phyloP scores from a whole-genome alignment of 2,113 vertebrate genomes.

The Kryptolebias marmoratus region DNA sequence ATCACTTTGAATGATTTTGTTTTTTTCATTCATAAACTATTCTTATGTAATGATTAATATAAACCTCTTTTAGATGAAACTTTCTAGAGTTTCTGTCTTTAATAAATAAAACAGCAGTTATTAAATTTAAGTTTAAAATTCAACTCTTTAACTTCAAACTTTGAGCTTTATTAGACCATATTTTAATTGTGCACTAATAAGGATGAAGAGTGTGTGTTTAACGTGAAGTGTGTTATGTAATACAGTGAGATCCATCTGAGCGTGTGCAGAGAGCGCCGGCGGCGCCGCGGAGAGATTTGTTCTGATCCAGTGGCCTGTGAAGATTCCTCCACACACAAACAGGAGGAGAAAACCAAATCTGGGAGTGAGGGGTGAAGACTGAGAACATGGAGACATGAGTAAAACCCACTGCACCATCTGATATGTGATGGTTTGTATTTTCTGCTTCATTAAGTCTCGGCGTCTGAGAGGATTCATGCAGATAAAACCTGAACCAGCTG shows the following conservation, averaged over 20 bases:
- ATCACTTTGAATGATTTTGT: too few species aligned
- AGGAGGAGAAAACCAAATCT: too few species aligned
- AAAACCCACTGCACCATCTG: not conserved
- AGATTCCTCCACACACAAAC: not conserved
- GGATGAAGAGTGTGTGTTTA: not conserved
- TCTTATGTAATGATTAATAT: too few species aligned
- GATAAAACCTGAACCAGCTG: slow-evolving; percentile 18
- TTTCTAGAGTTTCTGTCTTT: too few species aligned
- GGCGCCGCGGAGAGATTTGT: slow-evolving; percentile 24
- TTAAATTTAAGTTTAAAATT: too few species aligned
- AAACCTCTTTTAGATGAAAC: too few species aligned
- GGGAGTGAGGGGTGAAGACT: not conserved
- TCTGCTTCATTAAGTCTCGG: slow-evolving; percentile 20
- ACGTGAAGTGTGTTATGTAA: slow-evolving; percentile 30
- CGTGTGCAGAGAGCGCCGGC: not conserved
- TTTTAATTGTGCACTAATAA: not conserved
- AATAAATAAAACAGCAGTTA: too few species aligned
- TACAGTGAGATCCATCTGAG: slow-evolving; percentile 15
- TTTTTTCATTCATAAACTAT: too few species aligned
- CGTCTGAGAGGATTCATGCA: slow-evolving; percentile 28
- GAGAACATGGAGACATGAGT: not conserved
- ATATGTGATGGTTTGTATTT: slow-evolving; percentile 6
- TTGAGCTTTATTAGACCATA: too few species aligned
- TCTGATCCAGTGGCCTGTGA: slow-evolving; percentile 29
- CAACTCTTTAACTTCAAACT: too few species aligned